Base-by-base conservation (phyloP, 2,888 invertebrate species). In the Chrysotoxum bicinctum region DNA sequence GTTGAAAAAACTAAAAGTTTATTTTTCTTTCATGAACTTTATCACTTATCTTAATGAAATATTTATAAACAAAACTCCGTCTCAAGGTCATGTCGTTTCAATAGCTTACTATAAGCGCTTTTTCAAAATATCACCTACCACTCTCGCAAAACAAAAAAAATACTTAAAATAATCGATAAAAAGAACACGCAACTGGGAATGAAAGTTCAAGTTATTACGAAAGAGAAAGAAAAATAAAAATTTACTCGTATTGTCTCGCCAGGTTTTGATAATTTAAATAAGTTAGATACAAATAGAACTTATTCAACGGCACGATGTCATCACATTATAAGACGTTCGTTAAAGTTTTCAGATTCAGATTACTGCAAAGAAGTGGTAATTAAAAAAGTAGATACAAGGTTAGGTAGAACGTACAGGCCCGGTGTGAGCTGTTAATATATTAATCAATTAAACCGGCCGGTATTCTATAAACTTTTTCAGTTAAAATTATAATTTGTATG, bases 51-150 rank as follows among this genome's bases (percentile, higher is more conserved):
- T 40, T 40, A 40, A 70, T 77, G 45, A 43, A 43, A 23, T 72
- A 72, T 78, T 72, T 70, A 72, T 12, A 30, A 50, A 77, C 62
- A 54, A 50, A 19, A 21, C 56, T 54, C 37, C 14, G 37, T 58
- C 35, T 62, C 77, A 78, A 78, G 77, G 77, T 64, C 72, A 50
- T 52, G n/a, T 62, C 60, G 37, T 43, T 70, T 40, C 30, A 52
- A 52, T 69, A 62, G 14, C 21, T 26, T 50, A 50, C 14, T 48
- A 48, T 12, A 52, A 50, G 26, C 26, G 19, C 40, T 64, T 64
- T 23, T 35, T 37, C 16, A 37, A 21, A 52, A 23, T 35, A 54
- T 12, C 5, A 23, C 26, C 12, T 35, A 54, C 7, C 5, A 23
- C 26, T 16, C 30, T 35, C 30, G 12, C 16, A 54, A 26, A 56